Evolutionary conservation across 2,113 vertebrate species (phyloP), one percentile per base, ranked within the genome.

Genomic region (Microcebus griseorufus): DNA sequence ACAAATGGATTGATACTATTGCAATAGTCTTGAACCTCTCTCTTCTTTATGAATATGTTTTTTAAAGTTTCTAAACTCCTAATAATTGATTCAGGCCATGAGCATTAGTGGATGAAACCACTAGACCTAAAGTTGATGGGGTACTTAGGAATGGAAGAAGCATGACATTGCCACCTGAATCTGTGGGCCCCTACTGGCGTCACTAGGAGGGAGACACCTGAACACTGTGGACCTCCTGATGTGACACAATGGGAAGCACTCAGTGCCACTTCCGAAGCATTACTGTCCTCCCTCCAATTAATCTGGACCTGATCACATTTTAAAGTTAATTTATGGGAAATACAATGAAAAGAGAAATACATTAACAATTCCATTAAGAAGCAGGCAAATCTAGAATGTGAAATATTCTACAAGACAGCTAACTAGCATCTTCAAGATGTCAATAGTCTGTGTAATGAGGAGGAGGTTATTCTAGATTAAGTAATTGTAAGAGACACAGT

Each of bases 241-340:
- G 51, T 2, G 12, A 39, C 7, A 6, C 1, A 3, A 0, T 2
- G 0, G 25, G 48, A 48, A n/a, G 65, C 32, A 23, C 55, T 51
- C 8, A 60, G 42, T 32, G 5, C 14, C 58, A 2, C 18, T 73
- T 72, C 3, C 0, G 12, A 64, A 64, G 37, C 42, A 0, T 29
- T 12, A 1, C 16, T 60, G 2, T 13, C 2, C 48, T 8, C 39
- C 11, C n/a, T 23, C 20, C 13, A 2, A 0, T 62, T 39, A 55
- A 25, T 53, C 37, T 7, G 45, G 84, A 37, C 72, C n/a, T 80
- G 22, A 14, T 90, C 65, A 22, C 23, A 34, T 5, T 67, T 90
- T 22, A 62, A 80, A 73, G 69, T 48, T 32, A 60, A 45, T 73
- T 45, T 12, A 34, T 25, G 51, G 91, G 48, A 69, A 72, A 48